phyloP scores from a whole-genome alignment of 64 coral and sea anemone genomes.

The Dendrophyllia cribrosa region DNA sequence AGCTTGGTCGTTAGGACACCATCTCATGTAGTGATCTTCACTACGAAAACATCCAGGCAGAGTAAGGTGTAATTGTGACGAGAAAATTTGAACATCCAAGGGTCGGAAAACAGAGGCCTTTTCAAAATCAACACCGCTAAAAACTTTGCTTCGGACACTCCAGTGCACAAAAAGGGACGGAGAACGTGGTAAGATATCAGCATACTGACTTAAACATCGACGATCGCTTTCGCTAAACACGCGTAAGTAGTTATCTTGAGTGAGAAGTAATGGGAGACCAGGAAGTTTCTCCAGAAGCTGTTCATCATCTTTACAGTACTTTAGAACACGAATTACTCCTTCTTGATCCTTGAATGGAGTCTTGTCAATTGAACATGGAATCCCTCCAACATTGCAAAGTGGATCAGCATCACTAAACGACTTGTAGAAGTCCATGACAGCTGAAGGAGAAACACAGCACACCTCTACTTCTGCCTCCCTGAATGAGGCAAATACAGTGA shows the following conservation, averaged over 20 bases:
- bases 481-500: not conserved
- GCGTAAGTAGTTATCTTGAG: constrained; percentile 29
- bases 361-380: not conserved
- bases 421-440: constrained; percentile 41
- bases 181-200: not conserved
- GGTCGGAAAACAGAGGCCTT: constrained; percentile 42
- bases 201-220: constrained; percentile 9
- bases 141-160: not conserved
- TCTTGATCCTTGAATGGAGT: constrained; percentile 24
- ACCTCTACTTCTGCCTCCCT: not conserved
- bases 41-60: not conserved
- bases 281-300: constrained; percentile 6
- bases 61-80: constrained; percentile 6
- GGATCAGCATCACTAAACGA: not conserved
- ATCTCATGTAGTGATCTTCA: not conserved
- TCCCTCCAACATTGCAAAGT: not conserved
- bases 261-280: constrained; percentile 56
- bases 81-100: constrained; percentile 44
- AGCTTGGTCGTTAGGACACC: not conserved
- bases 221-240: not conserved
- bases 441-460: not conserved
- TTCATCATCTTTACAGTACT: constrained; percentile 41
- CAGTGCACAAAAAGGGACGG: constrained; percentile 30
- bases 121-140: not conserved
- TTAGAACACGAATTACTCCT: not conserved